Evolutionary conservation across 2,113 vertebrate species (phyloP).

Genomic region (Anguilla japonica): DNA sequence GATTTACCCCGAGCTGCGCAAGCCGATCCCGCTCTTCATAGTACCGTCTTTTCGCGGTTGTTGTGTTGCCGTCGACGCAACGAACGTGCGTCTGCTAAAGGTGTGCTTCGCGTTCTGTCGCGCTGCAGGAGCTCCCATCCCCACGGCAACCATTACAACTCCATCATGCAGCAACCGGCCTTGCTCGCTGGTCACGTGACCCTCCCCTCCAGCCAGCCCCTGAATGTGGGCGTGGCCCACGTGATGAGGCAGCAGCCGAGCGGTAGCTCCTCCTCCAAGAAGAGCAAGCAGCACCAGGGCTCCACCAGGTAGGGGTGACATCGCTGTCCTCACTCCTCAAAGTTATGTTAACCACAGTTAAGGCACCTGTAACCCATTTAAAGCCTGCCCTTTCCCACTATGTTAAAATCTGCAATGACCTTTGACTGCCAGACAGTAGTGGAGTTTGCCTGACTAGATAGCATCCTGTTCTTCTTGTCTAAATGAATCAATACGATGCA

Average conservation of each 20-base stretch:
- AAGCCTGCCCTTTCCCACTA: background rate
- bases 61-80: background rate
- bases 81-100: background rate
- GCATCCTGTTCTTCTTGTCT: too few species aligned
- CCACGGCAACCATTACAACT: slow-evolving; percentile 94
- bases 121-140: slow-evolving; percentile 81
- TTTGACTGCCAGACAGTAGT: too few species aligned
- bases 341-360: too few species aligned
- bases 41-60: background rate
- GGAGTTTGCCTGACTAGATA: too few species aligned
- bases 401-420: too few species aligned
- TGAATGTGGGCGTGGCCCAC: slow-evolving; percentile 95
- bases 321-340: background rate
- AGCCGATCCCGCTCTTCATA: background rate
- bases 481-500: background rate
- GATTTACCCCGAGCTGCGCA: background rate
- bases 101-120: background rate
- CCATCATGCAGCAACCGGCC: slow-evolving; percentile 98
- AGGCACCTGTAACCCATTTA: background rate
- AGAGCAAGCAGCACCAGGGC: slow-evolving; percentile 91
- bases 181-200: slow-evolving; percentile 89
- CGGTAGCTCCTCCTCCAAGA: slow-evolving; percentile 81
- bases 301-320: slow-evolving; percentile 74
- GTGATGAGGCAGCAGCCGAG: slow-evolving; percentile 94
- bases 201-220: slow-evolving; percentile 88